phyloP scores from a whole-genome alignment of 2,888 invertebrate species.

The Drosophila lacicola region DNA sequence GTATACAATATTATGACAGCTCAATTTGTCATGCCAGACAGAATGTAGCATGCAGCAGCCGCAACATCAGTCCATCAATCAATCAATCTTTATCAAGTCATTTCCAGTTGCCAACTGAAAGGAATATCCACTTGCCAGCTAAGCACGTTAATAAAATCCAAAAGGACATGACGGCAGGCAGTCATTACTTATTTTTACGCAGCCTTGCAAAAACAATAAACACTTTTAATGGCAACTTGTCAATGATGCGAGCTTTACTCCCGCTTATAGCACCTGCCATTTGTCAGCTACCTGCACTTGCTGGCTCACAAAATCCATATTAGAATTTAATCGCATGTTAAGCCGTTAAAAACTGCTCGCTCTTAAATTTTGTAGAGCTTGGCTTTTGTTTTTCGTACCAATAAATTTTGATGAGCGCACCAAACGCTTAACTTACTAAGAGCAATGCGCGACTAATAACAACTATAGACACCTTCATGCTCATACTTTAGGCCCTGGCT shows the following conservation, averaged over 20 bases:
- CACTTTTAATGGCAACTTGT: conserved; percentile 68
- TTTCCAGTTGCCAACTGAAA: conserved; percentile 46
- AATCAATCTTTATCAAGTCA: conserved; percentile 66
- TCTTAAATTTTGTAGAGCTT: conserved; percentile 40
- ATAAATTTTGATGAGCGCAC: conserved; percentile 58
- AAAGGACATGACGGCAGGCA: conserved; percentile 2
- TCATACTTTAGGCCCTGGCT: background rate
- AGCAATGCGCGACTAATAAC: background rate
- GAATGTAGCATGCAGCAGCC: conserved; percentile 1
- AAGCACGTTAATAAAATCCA: conserved; percentile 62
- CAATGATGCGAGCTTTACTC: conserved; percentile 42
- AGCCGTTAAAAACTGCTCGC: conserved; percentile 48
- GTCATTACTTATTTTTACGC: conserved; percentile 57
- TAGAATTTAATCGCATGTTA: conserved; percentile 75
- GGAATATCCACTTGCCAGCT: conserved; percentile 51
- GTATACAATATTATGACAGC: conserved; percentile 63
- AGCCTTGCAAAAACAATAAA: conserved; percentile 68
- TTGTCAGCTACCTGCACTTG: conserved; percentile 40
- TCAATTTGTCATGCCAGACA: conserved; percentile 68
- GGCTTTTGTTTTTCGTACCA: conserved; percentile 52
- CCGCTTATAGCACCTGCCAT: conserved; percentile 36
- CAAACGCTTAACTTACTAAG: conserved; percentile 9
- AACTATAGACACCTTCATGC: conserved; percentile 16
- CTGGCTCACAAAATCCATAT: conserved; percentile 68
- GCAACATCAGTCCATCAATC: conserved; percentile 40